phyloP scores from a whole-genome alignment of 2,797 vertebrate species.

The Lepidocolaptes lacrymiger region DNA sequence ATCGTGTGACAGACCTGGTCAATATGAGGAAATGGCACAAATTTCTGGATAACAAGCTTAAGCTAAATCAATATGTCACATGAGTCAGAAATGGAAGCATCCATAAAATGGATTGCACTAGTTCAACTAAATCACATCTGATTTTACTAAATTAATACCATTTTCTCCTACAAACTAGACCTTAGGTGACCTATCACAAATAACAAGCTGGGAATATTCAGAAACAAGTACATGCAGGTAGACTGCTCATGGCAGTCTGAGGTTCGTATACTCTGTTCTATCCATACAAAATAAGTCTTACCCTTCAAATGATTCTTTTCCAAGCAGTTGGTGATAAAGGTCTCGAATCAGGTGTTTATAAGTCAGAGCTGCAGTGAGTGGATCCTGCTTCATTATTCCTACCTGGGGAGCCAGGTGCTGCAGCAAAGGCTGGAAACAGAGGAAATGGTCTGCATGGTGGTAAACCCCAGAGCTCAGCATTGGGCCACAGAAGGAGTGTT shows the following conservation, averaged over 20 bases:
- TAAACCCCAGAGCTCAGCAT: neutral
- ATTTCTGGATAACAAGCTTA: neutral
- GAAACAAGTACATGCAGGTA: neutral
- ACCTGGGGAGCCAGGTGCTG: neutral
- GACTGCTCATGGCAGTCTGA: neutral
- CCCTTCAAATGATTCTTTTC: fast-evolving
- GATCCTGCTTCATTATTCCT: neutral
- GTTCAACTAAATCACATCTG: neutral
- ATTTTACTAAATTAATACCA: neutral
- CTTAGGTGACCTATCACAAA: neutral
- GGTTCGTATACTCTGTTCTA: neutral
- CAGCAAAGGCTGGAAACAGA: neutral
- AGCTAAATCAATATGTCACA: neutral
- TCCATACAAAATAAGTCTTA: neutral
- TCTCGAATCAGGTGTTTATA: neutral
- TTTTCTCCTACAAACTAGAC: neutral
- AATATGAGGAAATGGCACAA: neutral
- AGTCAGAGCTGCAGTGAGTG: neutral
- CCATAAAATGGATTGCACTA: neutral
- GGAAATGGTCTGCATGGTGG: neutral
- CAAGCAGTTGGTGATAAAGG: neutral
- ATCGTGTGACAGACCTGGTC: neutral
- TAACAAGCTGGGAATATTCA: neutral
- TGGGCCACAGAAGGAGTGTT: neutral
- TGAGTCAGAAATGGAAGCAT: neutral